Conservation (phyloP, 2,797 vertebrate species). For the Peromyscus eremicus region DNA sequence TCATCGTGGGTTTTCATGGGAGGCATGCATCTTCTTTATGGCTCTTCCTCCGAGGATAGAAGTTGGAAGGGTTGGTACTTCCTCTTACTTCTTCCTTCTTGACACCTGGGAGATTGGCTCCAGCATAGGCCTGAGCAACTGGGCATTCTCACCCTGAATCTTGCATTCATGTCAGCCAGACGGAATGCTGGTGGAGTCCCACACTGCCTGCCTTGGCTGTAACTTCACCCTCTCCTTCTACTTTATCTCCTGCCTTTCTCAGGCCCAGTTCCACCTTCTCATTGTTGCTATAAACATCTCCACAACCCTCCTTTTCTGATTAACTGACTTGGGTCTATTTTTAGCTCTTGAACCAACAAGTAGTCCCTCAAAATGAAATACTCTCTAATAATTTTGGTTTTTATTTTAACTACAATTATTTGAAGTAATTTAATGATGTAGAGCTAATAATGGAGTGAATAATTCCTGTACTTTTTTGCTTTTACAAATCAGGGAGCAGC, state of each 20-base stretch:
- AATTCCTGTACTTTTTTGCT: not conserved
- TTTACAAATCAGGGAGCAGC: not conserved
- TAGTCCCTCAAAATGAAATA: not conserved
- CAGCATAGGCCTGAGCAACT: not conserved
- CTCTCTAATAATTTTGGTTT: not conserved
- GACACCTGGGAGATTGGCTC: not conserved
- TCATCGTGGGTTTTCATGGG: not conserved
- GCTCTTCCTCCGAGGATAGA: not conserved
- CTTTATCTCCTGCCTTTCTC: not conserved
- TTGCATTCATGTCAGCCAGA: not conserved
- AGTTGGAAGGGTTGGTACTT: not conserved
- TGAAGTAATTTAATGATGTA: not conserved
- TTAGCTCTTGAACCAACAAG: not conserved
- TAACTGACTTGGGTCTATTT: not conserved
- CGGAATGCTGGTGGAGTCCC: not conserved
- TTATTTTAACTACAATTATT: not conserved
- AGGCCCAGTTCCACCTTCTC: not conserved
- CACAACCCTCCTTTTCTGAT: not conserved
- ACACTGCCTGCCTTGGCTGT: not conserved
- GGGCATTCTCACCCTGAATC: not conserved
- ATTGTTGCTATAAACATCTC: not conserved
- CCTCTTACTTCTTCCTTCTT: not conserved
- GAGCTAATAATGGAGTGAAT: not conserved
- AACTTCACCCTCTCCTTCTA: not conserved
- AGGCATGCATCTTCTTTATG: not conserved